Percentiles rank a stretch among this genome's conserved stretches.
phyloP scores from a whole-genome alignment of 2,888 invertebrate genomes.

The Lasioglossum malachurum region DNA sequence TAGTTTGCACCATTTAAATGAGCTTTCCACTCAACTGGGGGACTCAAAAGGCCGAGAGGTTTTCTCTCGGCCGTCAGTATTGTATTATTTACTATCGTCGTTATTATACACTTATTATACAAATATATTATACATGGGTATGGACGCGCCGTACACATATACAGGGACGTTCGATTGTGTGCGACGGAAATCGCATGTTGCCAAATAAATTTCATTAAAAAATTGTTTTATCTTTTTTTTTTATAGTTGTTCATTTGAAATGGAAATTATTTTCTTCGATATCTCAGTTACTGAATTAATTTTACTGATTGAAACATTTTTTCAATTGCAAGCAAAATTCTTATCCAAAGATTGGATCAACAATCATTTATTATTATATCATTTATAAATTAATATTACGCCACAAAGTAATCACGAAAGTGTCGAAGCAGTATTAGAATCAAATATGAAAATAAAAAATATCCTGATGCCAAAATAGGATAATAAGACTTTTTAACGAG shows the following conservation, averaged over 20 bases:
- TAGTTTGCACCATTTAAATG: conserved; percentile 55
- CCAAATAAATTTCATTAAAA: background rate
- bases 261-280: background rate
- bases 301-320: background rate
- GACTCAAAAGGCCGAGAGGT: conserved; percentile 62
- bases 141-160: conserved; percentile 36
- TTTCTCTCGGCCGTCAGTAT: conserved; percentile 44
- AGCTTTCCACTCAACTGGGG: conserved; percentile 66
- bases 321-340: background rate
- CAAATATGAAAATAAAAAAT: conserved; percentile 6
- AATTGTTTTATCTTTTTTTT: background rate
- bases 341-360: background rate
- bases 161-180: conserved; percentile 27
- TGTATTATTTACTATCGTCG: conserved; percentile 34
- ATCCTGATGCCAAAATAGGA: conserved; percentile 16
- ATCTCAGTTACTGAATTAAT: background rate
- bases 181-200: background rate
- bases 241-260: background rate
- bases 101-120: conserved; percentile 58
- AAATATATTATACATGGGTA: conserved; percentile 40
- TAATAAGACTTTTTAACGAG: conserved; percentile 1
- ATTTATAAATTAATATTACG: background rate
- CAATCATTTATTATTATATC: background rate
- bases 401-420: background rate
- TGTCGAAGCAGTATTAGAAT: background rate